A percentile compares a stretch with the other conserved stretches of the same genome.
These are phyloP conservation scores for Cataglyphis altisquamis DNA, from an alignment of 2,888 invertebrate genomes.

Conservation along the genomic window DNA sequence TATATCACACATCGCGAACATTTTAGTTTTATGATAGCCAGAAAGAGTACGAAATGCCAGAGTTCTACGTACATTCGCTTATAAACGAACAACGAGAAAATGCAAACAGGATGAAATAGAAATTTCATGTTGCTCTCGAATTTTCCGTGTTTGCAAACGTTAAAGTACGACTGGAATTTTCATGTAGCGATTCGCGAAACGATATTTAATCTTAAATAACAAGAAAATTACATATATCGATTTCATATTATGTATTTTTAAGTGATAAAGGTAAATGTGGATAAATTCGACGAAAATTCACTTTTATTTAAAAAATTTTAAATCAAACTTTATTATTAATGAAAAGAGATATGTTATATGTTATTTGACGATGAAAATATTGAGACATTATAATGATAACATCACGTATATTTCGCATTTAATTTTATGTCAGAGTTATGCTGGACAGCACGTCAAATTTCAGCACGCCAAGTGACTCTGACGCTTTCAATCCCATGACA, in stretches of 20 bases:
- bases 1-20: not conserved
- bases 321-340: conserved; percentile 17
- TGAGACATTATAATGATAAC: conserved; percentile 1
- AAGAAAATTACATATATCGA: not conserved
- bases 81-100: conserved; percentile 15
- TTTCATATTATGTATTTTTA: conserved; percentile 11
- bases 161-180: not conserved
- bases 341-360: not conserved
- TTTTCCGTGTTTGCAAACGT: not conserved
- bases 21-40: not conserved
- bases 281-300: not conserved
- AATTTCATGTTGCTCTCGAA: conserved; percentile 24
- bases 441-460: conserved; percentile 5
- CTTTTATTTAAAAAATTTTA: conserved; percentile 4
- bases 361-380: not conserved
- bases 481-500: conserved; percentile 5
- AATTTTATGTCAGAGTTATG: not conserved
- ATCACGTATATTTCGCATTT: not conserved
- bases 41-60: conserved; percentile 1
- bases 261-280: not conserved
- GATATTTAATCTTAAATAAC: not conserved
- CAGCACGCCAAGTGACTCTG: not conserved
- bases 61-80: not conserved
- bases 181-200: not conserved
- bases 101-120: not conserved